These are phyloP conservation scores for Eupithecia abbreviata DNA, from an alignment of 2,888 invertebrate genomes.

Conservation along the genomic window DNA sequence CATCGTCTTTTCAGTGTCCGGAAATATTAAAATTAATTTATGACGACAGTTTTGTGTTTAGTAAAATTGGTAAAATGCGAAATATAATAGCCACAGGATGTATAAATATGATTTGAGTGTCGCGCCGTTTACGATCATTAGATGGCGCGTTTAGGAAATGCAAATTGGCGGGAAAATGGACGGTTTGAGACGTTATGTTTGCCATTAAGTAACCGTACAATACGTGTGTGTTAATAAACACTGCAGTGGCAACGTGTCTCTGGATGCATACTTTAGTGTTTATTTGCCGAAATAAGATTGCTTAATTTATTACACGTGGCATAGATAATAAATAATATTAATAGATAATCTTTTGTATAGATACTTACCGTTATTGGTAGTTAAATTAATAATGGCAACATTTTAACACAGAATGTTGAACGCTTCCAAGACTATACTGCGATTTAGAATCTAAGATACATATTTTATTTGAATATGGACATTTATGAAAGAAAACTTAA, in stretches of 20 bases:
- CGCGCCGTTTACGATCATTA: constrained; percentile 64
- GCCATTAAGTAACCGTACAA: constrained; percentile 13
- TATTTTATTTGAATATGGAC: no score
- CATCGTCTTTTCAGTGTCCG: constrained; percentile 71
- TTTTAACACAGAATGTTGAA: not conserved
- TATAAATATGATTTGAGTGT: constrained; percentile 76
- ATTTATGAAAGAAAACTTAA: no score
- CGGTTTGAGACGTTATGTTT: constrained; percentile 41
- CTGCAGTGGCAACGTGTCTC: not conserved
- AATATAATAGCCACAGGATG: constrained; percentile 71
- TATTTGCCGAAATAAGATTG: not conserved
- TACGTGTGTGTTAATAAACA: not conserved
- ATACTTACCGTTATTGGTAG: no score
- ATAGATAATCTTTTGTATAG: no score
- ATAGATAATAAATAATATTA: not conserved
- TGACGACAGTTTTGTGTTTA: constrained; percentile 74
- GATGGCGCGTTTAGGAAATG: constrained; percentile 57
- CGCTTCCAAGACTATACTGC: not conserved
- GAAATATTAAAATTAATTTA: constrained; percentile 82
- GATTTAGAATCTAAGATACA: no score
- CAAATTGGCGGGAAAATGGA: constrained; percentile 60
- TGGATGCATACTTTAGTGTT: not conserved
- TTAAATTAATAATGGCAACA: not conserved
- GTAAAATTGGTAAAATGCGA: constrained; percentile 76
- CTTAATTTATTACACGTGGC: not conserved